These are phyloP conservation scores for Sander lucioperca DNA, from an alignment of 2,113 vertebrate genomes.

Conservation along the genomic window DNA sequence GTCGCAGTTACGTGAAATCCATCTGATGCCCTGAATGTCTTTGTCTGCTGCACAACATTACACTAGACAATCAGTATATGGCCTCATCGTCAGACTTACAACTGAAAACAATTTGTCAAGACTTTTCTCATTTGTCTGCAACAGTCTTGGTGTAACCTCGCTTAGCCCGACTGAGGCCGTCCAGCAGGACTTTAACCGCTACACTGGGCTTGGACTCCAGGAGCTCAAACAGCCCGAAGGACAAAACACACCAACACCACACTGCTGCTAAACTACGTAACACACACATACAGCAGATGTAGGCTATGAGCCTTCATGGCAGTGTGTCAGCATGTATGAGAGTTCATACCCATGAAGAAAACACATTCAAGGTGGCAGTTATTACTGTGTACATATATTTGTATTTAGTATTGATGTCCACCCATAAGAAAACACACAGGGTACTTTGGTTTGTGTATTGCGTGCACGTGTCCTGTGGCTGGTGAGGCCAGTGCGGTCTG, in stretches of 20 bases:
- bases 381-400: background rate
- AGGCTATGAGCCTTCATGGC: conserved; percentile 12
- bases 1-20: background rate
- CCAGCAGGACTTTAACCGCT: conserved; percentile 80
- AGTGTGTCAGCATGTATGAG: conserved; percentile 23
- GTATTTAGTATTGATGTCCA: conserved; percentile 5
- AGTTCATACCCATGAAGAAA: background rate
- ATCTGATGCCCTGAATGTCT: background rate
- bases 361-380: conserved; percentile 14
- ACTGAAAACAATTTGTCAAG: conserved; percentile 27
- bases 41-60: conserved; percentile 13
- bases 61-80: background rate
- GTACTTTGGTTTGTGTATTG: conserved; percentile 34
- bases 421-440: conserved; percentile 18
- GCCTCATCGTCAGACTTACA: background rate
- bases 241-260: conserved; percentile 58
- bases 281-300: conserved; percentile 62
- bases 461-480: conserved; percentile 66
- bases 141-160: conserved; percentile 47
- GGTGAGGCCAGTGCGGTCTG: conserved; percentile 80
- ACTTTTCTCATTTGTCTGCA: conserved; percentile 40
- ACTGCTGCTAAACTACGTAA: conserved; percentile 47
- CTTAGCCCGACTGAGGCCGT: conserved; percentile 50
- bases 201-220: conserved; percentile 73
- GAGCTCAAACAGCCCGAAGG: conserved; percentile 71